Conservation (phyloP, 2,113 vertebrate species). For the Lathamus discolor region DNA sequence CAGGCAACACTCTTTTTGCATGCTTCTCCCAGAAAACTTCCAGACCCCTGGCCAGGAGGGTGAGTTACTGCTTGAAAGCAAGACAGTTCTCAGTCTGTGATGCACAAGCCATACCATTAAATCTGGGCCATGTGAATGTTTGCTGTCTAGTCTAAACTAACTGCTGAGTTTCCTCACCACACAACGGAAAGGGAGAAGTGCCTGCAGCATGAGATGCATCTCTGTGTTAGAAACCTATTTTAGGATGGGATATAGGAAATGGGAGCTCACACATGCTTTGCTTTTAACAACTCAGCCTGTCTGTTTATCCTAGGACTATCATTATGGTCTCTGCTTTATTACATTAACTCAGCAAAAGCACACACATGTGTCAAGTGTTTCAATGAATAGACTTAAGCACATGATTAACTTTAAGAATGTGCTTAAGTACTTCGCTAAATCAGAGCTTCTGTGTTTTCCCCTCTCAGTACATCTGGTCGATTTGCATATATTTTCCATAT, state of each 20-base stretch:
- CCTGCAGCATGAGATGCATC: neutral
- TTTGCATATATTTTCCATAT: conserved; percentile 65
- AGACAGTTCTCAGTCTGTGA: neutral
- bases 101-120: neutral
- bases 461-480: conserved; percentile 44
- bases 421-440: conserved; percentile 66
- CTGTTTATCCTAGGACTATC: conserved; percentile 66
- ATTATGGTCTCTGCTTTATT: conserved; percentile 62
- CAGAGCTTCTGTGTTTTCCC: conserved; percentile 39
- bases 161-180: fast-evolving
- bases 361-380: conserved; percentile 53
- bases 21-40: neutral
- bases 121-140: neutral
- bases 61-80: neutral
- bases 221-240: neutral
- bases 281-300: conserved; percentile 12
- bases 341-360: conserved; percentile 69
- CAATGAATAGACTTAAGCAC: conserved; percentile 69
- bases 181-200: neutral
- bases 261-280: neutral
- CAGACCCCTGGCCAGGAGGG: neutral
- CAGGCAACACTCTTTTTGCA: too few relatives aligned
- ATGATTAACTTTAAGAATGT: conserved; percentile 64
- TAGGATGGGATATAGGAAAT: conserved; percentile 28
- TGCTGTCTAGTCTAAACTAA: neutral